Evolutionary conservation across 2,113 vertebrate species (phyloP).

Genomic region (Equus quagga): DNA sequence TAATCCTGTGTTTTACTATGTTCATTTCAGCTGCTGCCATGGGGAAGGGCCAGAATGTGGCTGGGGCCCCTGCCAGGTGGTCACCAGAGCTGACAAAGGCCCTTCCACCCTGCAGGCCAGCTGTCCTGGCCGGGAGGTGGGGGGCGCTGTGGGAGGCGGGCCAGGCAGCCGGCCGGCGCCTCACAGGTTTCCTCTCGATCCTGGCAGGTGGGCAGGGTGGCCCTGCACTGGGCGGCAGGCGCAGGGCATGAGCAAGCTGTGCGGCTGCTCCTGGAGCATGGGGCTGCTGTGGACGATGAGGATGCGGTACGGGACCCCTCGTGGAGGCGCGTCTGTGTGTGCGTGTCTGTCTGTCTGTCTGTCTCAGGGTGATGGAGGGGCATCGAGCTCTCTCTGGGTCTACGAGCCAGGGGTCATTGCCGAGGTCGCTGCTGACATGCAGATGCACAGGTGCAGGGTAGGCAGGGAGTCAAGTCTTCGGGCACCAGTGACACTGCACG

Average conservation of each 20-base stretch:
- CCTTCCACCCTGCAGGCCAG: neutral
- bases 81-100: neutral
- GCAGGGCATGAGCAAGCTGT: slow-evolving; percentile 91
- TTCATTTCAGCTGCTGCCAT: neutral
- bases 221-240: slow-evolving; percentile 94
- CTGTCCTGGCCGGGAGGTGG: neutral
- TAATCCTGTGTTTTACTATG: neutral
- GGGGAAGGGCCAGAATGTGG: neutral
- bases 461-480: neutral
- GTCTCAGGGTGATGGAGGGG: neutral
- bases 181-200: slow-evolving; percentile 34
- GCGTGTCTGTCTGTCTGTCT: neutral
- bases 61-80: neutral
- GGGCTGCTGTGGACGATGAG: slow-evolving; percentile 88
- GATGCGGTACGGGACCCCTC: slow-evolving; percentile 87
- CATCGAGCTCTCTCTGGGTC: neutral
- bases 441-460: neutral
- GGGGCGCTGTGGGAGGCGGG: neutral
- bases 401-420: neutral
- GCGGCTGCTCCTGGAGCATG: slow-evolving; percentile 90
- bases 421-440: neutral
- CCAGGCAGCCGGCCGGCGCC: neutral
- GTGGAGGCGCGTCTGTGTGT: fast-evolving
- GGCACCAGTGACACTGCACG: fast-evolving
- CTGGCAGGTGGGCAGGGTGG: slow-evolving; percentile 90